Percentiles rank a stretch among this genome's conserved stretches.
These are phyloP conservation scores for Sphaerophoria rueppellii DNA, from an alignment of 2,888 invertebrate genomes.

Conservation along the genomic window DNA sequence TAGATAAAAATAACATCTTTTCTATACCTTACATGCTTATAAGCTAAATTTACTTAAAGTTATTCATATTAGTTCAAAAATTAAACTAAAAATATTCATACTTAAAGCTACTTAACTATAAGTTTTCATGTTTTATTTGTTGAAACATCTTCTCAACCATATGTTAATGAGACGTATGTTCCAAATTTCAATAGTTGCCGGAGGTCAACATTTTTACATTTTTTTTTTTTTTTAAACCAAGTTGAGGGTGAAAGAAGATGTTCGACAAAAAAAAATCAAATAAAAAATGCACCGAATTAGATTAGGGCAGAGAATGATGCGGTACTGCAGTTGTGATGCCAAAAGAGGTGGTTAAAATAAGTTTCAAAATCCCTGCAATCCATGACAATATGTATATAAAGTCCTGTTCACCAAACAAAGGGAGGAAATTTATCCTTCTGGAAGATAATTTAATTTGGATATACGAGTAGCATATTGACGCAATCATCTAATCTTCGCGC, in stretches of 20 bases:
- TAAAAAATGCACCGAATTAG: constrained; percentile 66
- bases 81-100: neutral
- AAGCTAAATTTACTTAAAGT: neutral
- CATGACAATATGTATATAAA: constrained; percentile 41
- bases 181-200: constrained; percentile 76
- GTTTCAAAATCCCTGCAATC: constrained; percentile 68
- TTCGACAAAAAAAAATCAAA: constrained; percentile 10
- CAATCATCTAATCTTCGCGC: constrained; percentile 82
- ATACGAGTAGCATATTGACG: constrained; percentile 81
- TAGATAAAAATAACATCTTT: neutral
- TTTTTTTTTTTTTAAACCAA: constrained; percentile 57
- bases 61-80: neutral
- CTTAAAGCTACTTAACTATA: constrained; percentile 22
- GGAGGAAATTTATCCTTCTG: constrained; percentile 79
- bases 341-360: constrained; percentile 68
- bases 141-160: constrained; percentile 74
- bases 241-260: constrained; percentile 58
- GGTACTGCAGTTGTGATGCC: constrained; percentile 49
- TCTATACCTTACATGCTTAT: neutral
- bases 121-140: constrained; percentile 24
- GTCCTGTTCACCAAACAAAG: constrained; percentile 76
- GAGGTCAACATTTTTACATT: constrained; percentile 73
- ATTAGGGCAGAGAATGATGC: constrained; percentile 57
- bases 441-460: constrained; percentile 82
- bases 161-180: constrained; percentile 82